Evolutionary conservation across 2,797 vertebrate species (phyloP).

Genomic region (Gallinago stenura): DNA sequence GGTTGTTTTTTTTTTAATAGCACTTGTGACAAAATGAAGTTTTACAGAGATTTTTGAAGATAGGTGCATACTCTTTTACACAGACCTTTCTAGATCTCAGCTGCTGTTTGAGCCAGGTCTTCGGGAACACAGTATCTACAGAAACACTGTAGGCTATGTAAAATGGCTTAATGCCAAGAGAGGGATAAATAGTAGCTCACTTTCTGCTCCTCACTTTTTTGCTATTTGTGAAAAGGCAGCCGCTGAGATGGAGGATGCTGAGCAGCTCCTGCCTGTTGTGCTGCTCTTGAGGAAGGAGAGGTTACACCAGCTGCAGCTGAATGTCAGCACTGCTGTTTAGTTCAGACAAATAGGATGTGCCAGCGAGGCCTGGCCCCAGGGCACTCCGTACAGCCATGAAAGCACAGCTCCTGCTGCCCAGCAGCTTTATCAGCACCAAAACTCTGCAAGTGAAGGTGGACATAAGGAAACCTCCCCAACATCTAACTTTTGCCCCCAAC

Average conservation of each 20-base stretch:
- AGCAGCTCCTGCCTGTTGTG: background rate
- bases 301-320: background rate
- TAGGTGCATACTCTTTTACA: background rate
- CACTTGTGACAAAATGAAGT: background rate
- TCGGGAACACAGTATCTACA: background rate
- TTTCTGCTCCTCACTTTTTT: background rate
- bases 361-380: background rate
- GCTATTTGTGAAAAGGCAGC: background rate
- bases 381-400: accelerated
- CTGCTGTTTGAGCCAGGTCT: background rate
- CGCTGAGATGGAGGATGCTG: accelerated
- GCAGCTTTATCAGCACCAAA: background rate
- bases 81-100: background rate
- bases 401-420: background rate
- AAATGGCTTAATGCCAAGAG: background rate
- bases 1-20: background rate
- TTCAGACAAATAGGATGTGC: background rate
- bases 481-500: background rate
- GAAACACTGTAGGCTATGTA: background rate
- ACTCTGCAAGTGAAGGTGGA: background rate
- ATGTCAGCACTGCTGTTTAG: background rate
- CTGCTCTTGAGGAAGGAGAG: background rate
- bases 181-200: background rate
- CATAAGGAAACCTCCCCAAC: background rate
- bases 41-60: background rate